Evolutionary conservation across 2,113 vertebrate genomes (phyloP).

Genomic region (Serinus canaria): DNA sequence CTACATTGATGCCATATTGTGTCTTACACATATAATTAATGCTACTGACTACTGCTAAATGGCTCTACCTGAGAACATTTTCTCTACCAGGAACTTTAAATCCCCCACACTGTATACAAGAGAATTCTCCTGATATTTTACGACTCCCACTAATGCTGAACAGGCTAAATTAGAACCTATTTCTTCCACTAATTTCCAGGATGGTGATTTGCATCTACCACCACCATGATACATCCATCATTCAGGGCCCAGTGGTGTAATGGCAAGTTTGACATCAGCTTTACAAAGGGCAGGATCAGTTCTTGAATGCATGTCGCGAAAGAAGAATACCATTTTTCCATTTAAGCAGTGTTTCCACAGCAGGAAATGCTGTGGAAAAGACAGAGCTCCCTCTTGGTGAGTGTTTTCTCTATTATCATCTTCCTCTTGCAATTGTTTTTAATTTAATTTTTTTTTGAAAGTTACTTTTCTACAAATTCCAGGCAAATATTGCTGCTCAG

Average conservation of each 20-base stretch:
- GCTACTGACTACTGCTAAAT: conserved; percentile 67
- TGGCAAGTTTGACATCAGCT: conserved; percentile 9
- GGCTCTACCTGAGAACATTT: conserved; percentile 68
- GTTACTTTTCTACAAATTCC: background rate
- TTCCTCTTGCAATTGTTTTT: background rate
- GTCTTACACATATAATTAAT: conserved; percentile 78
- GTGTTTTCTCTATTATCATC: background rate
- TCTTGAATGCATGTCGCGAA: background rate
- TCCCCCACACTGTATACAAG: conserved; percentile 52
- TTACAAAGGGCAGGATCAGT: background rate
- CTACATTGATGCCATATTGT: conserved; percentile 71
- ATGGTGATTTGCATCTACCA: conserved; percentile 54
- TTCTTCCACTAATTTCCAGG: conserved; percentile 40
- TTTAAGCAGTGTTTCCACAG: background rate
- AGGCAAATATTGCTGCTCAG: background rate
- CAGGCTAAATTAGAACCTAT: conserved; percentile 49
- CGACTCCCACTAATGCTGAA: conserved; percentile 53
- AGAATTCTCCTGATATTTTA: conserved; percentile 59
- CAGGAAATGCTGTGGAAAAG: background rate
- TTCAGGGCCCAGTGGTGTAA: background rate
- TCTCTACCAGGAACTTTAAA: conserved; percentile 67
- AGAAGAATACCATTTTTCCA: background rate
- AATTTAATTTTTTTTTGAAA: background rate
- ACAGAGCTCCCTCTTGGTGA: background rate
- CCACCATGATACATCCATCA: conserved; percentile 26